phyloP scores from a whole-genome alignment of 2,888 invertebrate species.

The Oligia strigilis region DNA sequence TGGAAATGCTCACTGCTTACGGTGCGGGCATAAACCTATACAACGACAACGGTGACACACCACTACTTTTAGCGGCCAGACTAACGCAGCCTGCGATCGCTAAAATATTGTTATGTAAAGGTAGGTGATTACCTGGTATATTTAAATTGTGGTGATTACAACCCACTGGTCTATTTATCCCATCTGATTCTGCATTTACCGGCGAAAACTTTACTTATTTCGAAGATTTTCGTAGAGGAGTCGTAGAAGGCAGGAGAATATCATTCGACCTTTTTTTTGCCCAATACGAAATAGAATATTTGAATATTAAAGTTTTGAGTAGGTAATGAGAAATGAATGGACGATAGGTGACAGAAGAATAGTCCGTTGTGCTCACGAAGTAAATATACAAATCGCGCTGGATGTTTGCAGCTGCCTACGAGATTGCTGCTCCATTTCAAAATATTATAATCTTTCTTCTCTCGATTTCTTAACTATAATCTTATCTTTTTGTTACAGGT shows the following conservation, averaged over 20 bases:
- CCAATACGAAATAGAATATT: not conserved
- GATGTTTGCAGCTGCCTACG: not conserved
- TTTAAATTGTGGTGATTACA: slow-evolving; percentile 27
- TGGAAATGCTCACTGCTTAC: slow-evolving; percentile 87
- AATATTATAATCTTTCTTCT: too few species aligned
- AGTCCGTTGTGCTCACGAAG: not conserved
- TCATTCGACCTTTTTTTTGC: not conserved
- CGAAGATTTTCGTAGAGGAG: not conserved
- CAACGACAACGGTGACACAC: slow-evolving; percentile 93
- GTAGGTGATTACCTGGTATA: slow-evolving; percentile 75
- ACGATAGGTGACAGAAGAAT: not conserved
- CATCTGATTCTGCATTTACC: not conserved
- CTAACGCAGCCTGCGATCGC: slow-evolving; percentile 87
- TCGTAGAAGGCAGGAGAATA: not conserved
- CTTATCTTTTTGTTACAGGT: slow-evolving; percentile 79
- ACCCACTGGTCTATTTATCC: not conserved
- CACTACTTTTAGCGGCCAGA: slow-evolving; percentile 91
- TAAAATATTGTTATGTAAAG: slow-evolving; percentile 88
- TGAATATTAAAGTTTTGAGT: not conserved
- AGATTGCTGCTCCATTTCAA: too few species aligned
- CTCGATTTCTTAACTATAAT: not conserved
- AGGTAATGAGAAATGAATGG: not conserved
- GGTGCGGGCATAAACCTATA: slow-evolving; percentile 92
- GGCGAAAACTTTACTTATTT: not conserved
- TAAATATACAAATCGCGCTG: not conserved